These are phyloP conservation scores for Hydrolagus colliei DNA, from an alignment of 2,797 vertebrate genomes.

Conservation along the genomic window DNA sequence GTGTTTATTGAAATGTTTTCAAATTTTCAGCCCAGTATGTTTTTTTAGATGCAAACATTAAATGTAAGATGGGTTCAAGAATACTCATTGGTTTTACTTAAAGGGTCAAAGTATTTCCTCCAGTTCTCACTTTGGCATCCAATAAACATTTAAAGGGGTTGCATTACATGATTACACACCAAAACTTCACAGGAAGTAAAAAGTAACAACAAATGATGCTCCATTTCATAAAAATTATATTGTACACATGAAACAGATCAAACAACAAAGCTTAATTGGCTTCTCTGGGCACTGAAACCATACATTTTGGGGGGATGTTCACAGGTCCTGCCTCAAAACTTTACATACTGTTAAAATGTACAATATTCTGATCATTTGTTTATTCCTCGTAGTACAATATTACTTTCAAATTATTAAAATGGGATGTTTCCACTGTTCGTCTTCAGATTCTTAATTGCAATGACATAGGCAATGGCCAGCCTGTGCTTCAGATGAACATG, in stretches of 20 bases:
- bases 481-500: not conserved
- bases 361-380: not conserved
- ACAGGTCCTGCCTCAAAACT: not conserved
- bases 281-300: too few species aligned
- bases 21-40: not conserved
- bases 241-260: slow-evolving; percentile 6
- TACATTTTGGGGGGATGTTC: not conserved
- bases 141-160: not conserved
- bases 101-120: not conserved
- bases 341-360: slow-evolving; percentile 3
- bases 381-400: too few species aligned
- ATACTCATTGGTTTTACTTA: not conserved
- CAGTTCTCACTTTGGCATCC: not conserved
- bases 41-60: not conserved
- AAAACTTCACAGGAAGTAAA: not conserved
- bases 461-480: too few species aligned
- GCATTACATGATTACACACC: not conserved
- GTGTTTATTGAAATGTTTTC: slow-evolving; percentile 5
- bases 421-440: not conserved
- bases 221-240: slow-evolving; percentile 16
- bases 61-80: not conserved
- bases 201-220: slow-evolving; percentile 15
- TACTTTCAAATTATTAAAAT: not conserved
- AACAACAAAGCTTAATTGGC: slow-evolving; percentile 23
- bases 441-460: not conserved